Percentiles rank a stretch among this genome's conserved stretches.
Evolutionary conservation across 2,888 invertebrate genomes (phyloP).

Genomic region (Mamestra brassicae): DNA sequence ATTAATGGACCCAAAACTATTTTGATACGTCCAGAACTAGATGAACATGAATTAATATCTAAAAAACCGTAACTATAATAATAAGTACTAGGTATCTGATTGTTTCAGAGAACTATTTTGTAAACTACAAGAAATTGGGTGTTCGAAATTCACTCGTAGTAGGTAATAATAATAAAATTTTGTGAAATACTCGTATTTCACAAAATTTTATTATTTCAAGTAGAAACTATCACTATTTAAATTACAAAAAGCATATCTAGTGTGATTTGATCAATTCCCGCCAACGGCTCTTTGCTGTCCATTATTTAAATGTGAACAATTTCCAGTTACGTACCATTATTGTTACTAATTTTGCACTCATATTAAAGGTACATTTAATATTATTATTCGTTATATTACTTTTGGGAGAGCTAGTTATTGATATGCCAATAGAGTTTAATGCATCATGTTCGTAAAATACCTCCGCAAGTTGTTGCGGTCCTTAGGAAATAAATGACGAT

Average conservation of each 20-base stretch:
- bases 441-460: not conserved
- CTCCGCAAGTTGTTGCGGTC: not conserved
- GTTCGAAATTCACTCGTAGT: not conserved
- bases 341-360: not conserved
- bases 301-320: not conserved
- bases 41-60: not conserved
- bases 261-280: not conserved
- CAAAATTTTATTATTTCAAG: not conserved
- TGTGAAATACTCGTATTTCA: not conserved
- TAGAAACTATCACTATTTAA: not conserved
- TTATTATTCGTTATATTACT: not conserved
- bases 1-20: slow-evolving; percentile 16
- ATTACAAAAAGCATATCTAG: not conserved
- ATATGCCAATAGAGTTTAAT: not conserved
- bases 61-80: not conserved
- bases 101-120: slow-evolving; percentile 2
- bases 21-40: slow-evolving; percentile 1
- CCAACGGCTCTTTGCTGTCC: not conserved
- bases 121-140: no score
- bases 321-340: not conserved
- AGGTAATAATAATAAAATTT: no score
- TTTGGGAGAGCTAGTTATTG: not conserved
- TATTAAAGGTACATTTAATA: not conserved
- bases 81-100: not conserved
- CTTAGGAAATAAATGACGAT: slow-evolving; percentile 8